These are phyloP conservation scores for Microtus ochrogaster DNA, from an alignment of 2,113 vertebrate species.

Conservation along the genomic window DNA sequence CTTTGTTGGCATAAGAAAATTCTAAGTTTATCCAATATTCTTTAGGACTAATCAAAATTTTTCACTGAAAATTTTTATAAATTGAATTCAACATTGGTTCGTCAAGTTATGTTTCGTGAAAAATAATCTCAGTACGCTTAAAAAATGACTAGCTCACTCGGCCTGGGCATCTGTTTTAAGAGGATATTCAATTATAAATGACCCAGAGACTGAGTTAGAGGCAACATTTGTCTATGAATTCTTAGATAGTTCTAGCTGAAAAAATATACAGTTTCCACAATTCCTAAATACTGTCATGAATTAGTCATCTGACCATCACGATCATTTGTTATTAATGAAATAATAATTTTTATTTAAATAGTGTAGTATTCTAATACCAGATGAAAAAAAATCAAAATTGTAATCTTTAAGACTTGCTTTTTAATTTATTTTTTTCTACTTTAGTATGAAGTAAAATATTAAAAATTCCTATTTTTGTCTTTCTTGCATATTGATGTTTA, in stretches of 20 bases:
- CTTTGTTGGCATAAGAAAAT: neutral
- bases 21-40: neutral
- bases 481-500: neutral
- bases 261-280: neutral
- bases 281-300: neutral
- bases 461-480: neutral
- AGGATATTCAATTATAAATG: neutral
- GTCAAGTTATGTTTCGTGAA: neutral
- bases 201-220: neutral
- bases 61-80: neutral
- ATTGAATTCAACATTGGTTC: neutral
- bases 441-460: neutral
- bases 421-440: neutral
- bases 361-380: neutral
- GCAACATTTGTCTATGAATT: fast-evolving
- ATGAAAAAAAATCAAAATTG: neutral
- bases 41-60: neutral
- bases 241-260: neutral
- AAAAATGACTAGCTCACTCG: neutral
- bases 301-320: neutral
- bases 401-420: neutral
- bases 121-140: neutral
- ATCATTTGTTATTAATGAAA: neutral
- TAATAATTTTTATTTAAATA: neutral
- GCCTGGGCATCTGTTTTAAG: fast-evolving